A percentile compares a stretch with the other conserved stretches of the same genome.
These are phyloP conservation scores for human DNA, from an alignment of 2,113 vertebrate species.

Conservation along the genomic window DNA sequence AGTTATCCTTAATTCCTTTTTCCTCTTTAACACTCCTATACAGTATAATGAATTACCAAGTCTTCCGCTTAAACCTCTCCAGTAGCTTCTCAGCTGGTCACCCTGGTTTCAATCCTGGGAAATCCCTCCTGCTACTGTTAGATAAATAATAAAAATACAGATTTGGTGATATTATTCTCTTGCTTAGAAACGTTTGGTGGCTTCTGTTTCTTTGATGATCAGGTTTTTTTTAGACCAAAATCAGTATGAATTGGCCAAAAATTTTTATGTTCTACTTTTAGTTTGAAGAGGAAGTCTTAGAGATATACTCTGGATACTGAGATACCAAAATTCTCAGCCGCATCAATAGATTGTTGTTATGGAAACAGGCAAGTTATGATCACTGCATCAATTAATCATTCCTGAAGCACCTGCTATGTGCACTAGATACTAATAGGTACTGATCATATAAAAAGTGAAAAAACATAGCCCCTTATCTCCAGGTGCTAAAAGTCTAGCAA, in stretches of 20 bases:
- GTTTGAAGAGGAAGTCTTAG: constrained; percentile 11
- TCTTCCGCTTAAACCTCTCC: background rate
- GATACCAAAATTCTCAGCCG: background rate
- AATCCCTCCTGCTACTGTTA: background rate
- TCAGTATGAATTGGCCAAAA: background rate
- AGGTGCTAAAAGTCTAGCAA: background rate
- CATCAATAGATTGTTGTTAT: background rate
- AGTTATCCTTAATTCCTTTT: background rate
- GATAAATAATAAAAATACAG: background rate
- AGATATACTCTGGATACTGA: background rate
- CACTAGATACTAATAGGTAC: background rate
- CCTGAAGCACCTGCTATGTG: background rate
- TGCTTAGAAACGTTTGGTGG: background rate
- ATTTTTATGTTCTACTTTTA: background rate
- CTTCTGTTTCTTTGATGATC: background rate
- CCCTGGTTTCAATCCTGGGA: background rate
- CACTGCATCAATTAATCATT: background rate
- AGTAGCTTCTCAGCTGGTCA: background rate
- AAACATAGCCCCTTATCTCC: background rate
- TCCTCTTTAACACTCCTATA: background rate
- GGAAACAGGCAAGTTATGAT: background rate
- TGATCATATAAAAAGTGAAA: background rate
- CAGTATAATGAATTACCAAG: background rate
- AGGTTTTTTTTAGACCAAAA: background rate
- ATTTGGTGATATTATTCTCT: background rate